phyloP scores from a whole-genome alignment of 2,113 vertebrate genomes.

The Rhineura floridana region DNA sequence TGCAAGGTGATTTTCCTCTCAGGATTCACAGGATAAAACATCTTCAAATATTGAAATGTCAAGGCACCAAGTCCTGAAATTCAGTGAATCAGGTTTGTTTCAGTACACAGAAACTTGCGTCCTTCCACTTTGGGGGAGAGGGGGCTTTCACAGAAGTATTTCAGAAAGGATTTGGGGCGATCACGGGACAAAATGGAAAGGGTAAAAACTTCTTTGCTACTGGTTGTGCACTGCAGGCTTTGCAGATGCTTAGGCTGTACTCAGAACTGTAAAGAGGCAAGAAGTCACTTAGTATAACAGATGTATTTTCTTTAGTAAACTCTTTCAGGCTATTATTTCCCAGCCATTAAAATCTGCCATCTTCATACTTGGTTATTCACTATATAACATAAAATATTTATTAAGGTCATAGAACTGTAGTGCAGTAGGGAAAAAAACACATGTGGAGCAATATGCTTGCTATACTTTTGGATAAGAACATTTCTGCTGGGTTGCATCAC shows the following conservation, averaged over 20 bases:
- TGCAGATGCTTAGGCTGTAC: not conserved
- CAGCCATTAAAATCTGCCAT: conserved; percentile 64
- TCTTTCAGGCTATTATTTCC: conserved; percentile 58
- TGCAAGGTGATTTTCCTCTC: not conserved
- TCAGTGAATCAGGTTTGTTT: not conserved
- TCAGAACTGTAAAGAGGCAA: not conserved
- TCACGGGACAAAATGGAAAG: not conserved
- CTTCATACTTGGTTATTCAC: conserved; percentile 64
- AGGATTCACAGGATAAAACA: not conserved
- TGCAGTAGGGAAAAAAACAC: conserved; percentile 58
- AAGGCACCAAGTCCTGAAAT: not conserved
- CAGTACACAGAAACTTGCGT: not conserved
- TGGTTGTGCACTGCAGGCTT: not conserved
- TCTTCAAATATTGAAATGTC: not conserved
- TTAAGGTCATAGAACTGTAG: conserved; percentile 76
- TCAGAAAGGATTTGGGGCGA: not conserved
- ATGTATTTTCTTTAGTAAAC: conserved; percentile 49
- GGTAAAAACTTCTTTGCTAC: not conserved
- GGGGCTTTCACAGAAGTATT: not conserved
- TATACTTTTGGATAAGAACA: conserved; percentile 72
- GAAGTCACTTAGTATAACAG: conserved; percentile 40
- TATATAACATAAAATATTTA: conserved; percentile 81
- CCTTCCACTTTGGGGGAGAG: too few species aligned
- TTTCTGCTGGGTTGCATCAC: conserved; percentile 76
- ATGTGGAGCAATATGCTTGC: conserved; percentile 70